A percentile compares a stretch with the other conserved stretches of the same genome.
Evolutionary conservation across 1,140 invertebrate species (phyloP).

Genomic region (Drosophila littoralis): DNA sequence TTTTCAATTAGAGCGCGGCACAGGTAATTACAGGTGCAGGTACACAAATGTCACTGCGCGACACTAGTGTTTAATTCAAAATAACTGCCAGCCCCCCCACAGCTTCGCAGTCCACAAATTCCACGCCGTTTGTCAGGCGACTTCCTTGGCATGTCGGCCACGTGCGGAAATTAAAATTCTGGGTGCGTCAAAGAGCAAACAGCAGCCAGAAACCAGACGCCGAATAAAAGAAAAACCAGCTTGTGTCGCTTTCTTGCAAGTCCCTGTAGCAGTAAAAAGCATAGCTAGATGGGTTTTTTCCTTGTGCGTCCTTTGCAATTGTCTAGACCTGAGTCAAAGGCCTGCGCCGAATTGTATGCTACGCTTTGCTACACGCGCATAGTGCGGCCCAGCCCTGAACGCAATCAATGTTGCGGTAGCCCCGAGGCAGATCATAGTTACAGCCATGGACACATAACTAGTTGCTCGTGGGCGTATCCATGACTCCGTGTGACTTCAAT

Average conservation of each 20-base stretch:
- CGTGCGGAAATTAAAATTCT: conserved; percentile 78
- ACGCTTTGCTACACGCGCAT: conserved; percentile 38
- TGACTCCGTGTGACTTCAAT: conserved; percentile 43
- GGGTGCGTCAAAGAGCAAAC: conserved; percentile 46
- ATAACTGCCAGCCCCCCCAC: neutral
- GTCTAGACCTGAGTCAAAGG: conserved; percentile 77
- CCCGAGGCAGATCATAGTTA: conserved; percentile 4
- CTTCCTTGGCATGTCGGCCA: conserved; percentile 61
- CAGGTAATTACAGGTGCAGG: neutral
- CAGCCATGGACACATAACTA: neutral
- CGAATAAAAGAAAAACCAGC: conserved; percentile 31
- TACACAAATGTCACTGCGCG: neutral
- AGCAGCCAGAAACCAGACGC: conserved; percentile 24
- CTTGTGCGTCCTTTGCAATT: conserved; percentile 18
- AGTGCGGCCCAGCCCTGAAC: conserved; percentile 30
- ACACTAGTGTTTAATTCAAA: neutral
- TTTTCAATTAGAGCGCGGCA: conserved; percentile 10
- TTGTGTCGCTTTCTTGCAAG: conserved; percentile 40
- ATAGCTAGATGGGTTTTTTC: neutral
- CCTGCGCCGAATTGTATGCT: conserved; percentile 54
- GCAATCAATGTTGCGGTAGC: conserved; percentile 47
- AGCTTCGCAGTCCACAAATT: neutral
- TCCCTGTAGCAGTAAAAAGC: neutral
- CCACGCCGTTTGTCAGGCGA: conserved; percentile 8
- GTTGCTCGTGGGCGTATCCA: conserved; percentile 12